phyloP scores from a whole-genome alignment of 2,113 vertebrate species.

The Bostrychus sinensis region DNA sequence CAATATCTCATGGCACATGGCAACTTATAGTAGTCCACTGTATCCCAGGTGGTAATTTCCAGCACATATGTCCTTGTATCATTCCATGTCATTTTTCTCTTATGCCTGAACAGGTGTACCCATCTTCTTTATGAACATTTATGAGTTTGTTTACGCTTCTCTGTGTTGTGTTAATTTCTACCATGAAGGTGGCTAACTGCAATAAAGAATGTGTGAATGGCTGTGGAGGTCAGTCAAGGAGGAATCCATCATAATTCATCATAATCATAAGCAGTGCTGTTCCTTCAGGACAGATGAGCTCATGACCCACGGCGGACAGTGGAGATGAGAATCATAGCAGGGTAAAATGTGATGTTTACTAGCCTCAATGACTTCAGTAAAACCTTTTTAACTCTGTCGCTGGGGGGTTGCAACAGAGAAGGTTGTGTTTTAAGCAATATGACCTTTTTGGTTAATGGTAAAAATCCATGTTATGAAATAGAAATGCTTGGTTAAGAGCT shows the following conservation, averaged over 20 bases:
- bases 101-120: slow-evolving; percentile 12
- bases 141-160: slow-evolving; percentile 15
- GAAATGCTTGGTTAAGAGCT: too few species aligned
- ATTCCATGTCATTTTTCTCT: neutral
- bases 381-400: slow-evolving; percentile 14
- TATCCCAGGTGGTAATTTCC: neutral
- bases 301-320: slow-evolving; percentile 54
- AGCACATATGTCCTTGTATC: neutral
- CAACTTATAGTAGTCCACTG: too few species aligned
- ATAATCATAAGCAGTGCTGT: slow-evolving; percentile 53
- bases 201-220: slow-evolving; percentile 28
- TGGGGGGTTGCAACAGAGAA: neutral
- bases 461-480: too few species aligned
- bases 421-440: neutral
- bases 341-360: slow-evolving; percentile 59
- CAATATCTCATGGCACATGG: too few species aligned
- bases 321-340: slow-evolving; percentile 53
- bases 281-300: slow-evolving; percentile 58
- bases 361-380: slow-evolving; percentile 43
- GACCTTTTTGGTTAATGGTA: neutral
- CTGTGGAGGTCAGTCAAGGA: slow-evolving; percentile 67
- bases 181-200: slow-evolving; percentile 9
- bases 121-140: slow-evolving; percentile 7
- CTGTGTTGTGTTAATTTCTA: neutral
- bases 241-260: slow-evolving; percentile 68